A percentile compares a stretch with the other conserved stretches of the same genome.
Evolutionary conservation across 2,888 invertebrate species (phyloP).

Genomic region (Acronicta leporina): DNA sequence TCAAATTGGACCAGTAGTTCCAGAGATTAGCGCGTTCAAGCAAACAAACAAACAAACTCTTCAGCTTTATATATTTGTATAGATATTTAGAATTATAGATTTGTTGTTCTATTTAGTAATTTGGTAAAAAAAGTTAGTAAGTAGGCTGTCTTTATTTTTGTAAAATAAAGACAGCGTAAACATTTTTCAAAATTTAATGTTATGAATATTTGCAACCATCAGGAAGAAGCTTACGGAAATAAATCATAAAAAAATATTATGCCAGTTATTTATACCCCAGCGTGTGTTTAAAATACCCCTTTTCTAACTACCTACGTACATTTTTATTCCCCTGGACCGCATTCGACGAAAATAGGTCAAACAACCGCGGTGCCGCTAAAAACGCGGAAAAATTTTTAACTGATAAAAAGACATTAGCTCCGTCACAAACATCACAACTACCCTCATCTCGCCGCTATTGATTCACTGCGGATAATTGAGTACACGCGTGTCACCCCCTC

Average conservation of each 20-base stretch:
- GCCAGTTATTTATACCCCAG: slow-evolving; percentile 35
- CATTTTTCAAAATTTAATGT: not conserved
- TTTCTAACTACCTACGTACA: slow-evolving; percentile 44
- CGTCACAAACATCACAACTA: slow-evolving; percentile 83
- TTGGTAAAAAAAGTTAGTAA: too few species aligned
- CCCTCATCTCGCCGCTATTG: slow-evolving; percentile 89
- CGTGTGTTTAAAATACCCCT: slow-evolving; percentile 39
- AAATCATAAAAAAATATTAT: slow-evolving; percentile 45
- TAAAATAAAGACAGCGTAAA: too few species aligned
- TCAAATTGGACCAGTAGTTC: too few species aligned
- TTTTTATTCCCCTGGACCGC: slow-evolving; percentile 50
- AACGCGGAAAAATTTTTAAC: slow-evolving; percentile 71
- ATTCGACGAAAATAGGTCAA: slow-evolving; percentile 61
- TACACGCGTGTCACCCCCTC: slow-evolving; percentile 85
- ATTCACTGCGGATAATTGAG: slow-evolving; percentile 89
- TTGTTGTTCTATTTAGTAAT: too few species aligned
- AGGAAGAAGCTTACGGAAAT: slow-evolving; percentile 39
- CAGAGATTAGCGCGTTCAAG: too few species aligned
- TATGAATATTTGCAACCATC: not conserved
- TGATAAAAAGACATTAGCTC: slow-evolving; percentile 79
- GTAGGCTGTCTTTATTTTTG: too few species aligned
- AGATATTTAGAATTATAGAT: too few species aligned
- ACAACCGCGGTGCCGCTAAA: slow-evolving; percentile 29
- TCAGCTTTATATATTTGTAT: too few species aligned
- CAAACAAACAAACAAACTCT: too few species aligned